Evolutionary conservation across 2,888 invertebrate species (phyloP), one percentile per base, ranked within the genome.

Genomic region (Stenodera caucasica): DNA sequence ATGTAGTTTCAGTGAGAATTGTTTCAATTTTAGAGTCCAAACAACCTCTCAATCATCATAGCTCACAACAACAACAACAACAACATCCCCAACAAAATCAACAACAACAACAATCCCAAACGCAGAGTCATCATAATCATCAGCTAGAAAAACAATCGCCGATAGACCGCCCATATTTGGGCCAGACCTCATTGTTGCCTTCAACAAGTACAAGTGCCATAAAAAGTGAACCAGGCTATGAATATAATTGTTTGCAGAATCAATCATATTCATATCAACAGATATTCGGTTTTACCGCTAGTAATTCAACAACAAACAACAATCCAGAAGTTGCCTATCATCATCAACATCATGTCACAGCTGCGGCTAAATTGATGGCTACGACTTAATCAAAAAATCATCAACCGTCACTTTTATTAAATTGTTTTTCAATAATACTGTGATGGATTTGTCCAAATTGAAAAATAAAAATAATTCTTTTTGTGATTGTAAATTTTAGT

Each of bases 321-420:
- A 72, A 69, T 58, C 82, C 85, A 50, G 91, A 90, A 66, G 84
- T 88, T 64, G 89, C 91, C 29, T 91, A 91, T 80, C 90, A 91
- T 76, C 92, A 92, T 81, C 92, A 92, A 78, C 91, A 92, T 76
- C 91, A 91, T 82, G 91, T 92, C 66, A 91, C 91, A 40, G 90
- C 91, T 64, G 90, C 92, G 61, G 91, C 92, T 58, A 92, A 92
- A 78, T 83, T 92, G 65, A 90, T 92, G 87, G 92, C 92, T 11
- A 90, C 91, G 58, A 91, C 92, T 80, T 92, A 89, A 64, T 62
- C 61, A 37, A 52, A 49, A 29, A 30, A 32, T 32, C 5, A 32
- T 14, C 7, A 2, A 49, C 7, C 37, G 8, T 35, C 14, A 35
- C 35, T 35, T 14, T n/a, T 4, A n/a, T n/a, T n/a, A n/a, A n/a